Evolutionary conservation across 2,113 vertebrate species (phyloP).

Genomic region (Pogonocichla stellata): DNA sequence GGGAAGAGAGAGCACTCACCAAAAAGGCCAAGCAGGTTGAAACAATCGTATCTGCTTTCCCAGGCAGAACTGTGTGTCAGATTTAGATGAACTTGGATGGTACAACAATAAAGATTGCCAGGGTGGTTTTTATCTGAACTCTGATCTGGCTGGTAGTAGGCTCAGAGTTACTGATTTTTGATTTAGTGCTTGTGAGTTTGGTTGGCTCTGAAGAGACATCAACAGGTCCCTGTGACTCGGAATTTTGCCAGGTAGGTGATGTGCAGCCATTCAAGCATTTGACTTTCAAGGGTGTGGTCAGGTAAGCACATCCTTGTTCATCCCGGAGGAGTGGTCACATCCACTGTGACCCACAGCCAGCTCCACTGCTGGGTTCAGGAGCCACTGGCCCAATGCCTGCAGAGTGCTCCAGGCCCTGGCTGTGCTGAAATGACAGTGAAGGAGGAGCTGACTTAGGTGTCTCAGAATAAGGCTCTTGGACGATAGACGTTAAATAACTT

Average conservation of each 20-base stretch:
- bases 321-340: background rate
- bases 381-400: background rate
- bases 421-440: background rate
- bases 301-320: background rate
- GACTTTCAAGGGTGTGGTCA: background rate
- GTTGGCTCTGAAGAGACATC: background rate
- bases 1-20: background rate
- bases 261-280: background rate
- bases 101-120: background rate
- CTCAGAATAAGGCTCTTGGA: background rate
- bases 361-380: background rate
- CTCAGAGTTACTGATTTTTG: background rate
- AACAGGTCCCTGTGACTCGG: fast-evolving
- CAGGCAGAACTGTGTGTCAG: background rate
- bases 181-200: background rate
- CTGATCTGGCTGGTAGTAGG: background rate
- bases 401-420: background rate
- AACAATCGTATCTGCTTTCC: background rate
- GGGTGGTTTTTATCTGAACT: background rate
- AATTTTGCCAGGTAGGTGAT: background rate
- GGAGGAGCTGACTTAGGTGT: background rate
- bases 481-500: fast-evolving
- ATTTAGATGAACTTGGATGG: background rate
- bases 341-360: background rate
- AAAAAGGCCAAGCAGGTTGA: background rate